Evolutionary conservation across 2,888 invertebrate genomes (phyloP).

Genomic region (Lithodes maja): DNA sequence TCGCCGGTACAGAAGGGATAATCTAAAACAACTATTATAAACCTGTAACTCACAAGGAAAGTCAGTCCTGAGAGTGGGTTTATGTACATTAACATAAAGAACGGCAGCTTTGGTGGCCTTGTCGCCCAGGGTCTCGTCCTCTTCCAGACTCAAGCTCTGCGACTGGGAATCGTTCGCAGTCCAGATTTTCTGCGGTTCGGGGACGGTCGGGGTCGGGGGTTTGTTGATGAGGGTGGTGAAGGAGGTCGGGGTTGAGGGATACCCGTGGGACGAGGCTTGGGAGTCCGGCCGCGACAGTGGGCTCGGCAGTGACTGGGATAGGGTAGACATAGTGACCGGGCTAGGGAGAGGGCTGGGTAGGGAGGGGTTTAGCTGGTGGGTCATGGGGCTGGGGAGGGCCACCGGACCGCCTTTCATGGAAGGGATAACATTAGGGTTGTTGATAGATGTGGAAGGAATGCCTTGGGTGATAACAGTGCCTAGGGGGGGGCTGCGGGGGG

Average conservation of each 20-base stretch:
- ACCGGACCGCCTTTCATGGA: slow-evolving; percentile 52
- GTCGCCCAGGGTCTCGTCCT: slow-evolving; percentile 68
- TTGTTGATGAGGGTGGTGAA: slow-evolving; percentile 37
- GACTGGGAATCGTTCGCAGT: slow-evolving; percentile 58
- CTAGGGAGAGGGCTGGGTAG: slow-evolving; percentile 46
- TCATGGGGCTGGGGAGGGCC: slow-evolving; percentile 26
- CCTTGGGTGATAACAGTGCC: slow-evolving; percentile 11
- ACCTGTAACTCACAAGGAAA: slow-evolving; percentile 56
- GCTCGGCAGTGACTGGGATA: slow-evolving; percentile 43
- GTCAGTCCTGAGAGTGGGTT: slow-evolving; percentile 68
- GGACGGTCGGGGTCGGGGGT: slow-evolving; percentile 56
- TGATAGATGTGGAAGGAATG: slow-evolving; percentile 8
- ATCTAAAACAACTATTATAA: not conserved
- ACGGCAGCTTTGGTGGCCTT: slow-evolving; percentile 70
- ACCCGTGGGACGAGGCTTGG: slow-evolving; percentile 47
- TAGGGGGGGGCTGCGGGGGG: slow-evolving; percentile 55
- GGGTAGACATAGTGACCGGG: slow-evolving; percentile 29
- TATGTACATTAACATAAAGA: slow-evolving; percentile 69
- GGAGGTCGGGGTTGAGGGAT: slow-evolving; percentile 34
- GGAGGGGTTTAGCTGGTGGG: slow-evolving; percentile 34
- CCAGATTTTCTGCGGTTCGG: slow-evolving; percentile 59
- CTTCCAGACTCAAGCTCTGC: slow-evolving; percentile 68
- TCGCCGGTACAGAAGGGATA: too few relatives aligned
- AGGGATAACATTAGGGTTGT: slow-evolving; percentile 38
- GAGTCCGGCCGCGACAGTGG: slow-evolving; percentile 54